Percentiles rank a stretch among this genome's conserved stretches.
These are phyloP conservation scores for Hoplostethus atlanticus DNA, from an alignment of 2,797 vertebrate species.

Conservation along the genomic window DNA sequence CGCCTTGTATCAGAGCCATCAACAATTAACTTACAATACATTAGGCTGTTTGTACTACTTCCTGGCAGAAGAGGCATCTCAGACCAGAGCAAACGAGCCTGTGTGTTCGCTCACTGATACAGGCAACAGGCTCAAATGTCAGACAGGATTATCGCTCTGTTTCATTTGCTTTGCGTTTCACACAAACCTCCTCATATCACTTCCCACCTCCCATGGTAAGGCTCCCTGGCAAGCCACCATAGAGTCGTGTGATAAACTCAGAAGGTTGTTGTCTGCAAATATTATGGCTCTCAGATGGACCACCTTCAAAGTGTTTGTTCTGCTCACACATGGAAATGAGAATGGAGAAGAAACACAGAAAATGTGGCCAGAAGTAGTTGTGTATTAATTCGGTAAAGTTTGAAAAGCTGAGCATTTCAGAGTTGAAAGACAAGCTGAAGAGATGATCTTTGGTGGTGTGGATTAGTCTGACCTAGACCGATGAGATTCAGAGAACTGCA, in stretches of 20 bases:
- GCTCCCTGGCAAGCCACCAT: slow-evolving; percentile 25
- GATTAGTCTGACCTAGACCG: slow-evolving; percentile 2
- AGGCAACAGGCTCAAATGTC: slow-evolving; percentile 71
- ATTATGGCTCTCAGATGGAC: slow-evolving; percentile 34
- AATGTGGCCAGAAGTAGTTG: background rate
- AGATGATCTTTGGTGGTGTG: slow-evolving; percentile 3
- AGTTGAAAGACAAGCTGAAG: slow-evolving; percentile 1
- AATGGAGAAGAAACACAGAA: background rate
- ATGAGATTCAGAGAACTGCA: background rate
- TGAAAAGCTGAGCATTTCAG: background rate
- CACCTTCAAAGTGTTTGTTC: slow-evolving; percentile 29
- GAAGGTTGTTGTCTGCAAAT: slow-evolving; percentile 41
- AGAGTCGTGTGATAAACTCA: slow-evolving; percentile 38
- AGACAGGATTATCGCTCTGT: slow-evolving; percentile 70
- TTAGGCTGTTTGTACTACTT: slow-evolving; percentile 71
- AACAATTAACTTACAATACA: slow-evolving; percentile 79
- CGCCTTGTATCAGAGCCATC: slow-evolving; percentile 76
- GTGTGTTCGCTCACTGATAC: slow-evolving; percentile 76
- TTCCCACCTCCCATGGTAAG: slow-evolving; percentile 41
- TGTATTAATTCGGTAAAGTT: slow-evolving; percentile 6
- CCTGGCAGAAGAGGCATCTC: slow-evolving; percentile 62
- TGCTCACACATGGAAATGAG: slow-evolving; percentile 26
- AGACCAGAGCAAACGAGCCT: slow-evolving; percentile 57
- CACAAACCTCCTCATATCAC: slow-evolving; percentile 57
- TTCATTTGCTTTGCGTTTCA: slow-evolving; percentile 67